Conservation (phyloP, 2,888 invertebrate species). For the Bombylius major region DNA sequence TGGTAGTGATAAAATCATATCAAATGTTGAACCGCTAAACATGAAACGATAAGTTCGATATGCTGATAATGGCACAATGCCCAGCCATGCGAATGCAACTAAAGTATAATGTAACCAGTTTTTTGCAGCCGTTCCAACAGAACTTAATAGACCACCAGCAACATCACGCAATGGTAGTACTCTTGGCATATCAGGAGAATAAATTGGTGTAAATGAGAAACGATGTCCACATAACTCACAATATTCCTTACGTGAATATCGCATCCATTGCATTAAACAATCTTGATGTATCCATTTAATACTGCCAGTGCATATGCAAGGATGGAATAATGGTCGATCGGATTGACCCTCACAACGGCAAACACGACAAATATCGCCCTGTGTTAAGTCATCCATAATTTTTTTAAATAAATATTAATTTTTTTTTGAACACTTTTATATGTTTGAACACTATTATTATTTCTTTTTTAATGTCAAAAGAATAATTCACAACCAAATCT, state of each 20-base stretch:
- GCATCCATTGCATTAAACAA: constrained; percentile 97
- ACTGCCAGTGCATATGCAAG: constrained; percentile 97
- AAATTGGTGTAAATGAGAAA: constrained; percentile 97
- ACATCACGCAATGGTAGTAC: constrained; percentile 88
- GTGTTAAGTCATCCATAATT: constrained; percentile 33
- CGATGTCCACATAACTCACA: constrained; percentile 96
- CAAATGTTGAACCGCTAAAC: constrained; percentile 74
- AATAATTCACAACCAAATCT: no score
- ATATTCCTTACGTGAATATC: constrained; percentile 95
- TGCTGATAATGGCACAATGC: constrained; percentile 89
- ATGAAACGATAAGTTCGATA: constrained; percentile 90
- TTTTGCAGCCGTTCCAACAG: constrained; percentile 81
- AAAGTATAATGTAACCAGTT: constrained; percentile 97
- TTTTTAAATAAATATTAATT: background rate
- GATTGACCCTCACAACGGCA: constrained; percentile 88
- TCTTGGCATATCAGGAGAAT: constrained; percentile 99
- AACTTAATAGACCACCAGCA: constrained; percentile 76
- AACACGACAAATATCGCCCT: constrained; percentile 90
- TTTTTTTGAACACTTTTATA: no score
- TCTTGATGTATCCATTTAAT: constrained; percentile 99
- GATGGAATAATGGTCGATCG: constrained; percentile 92
- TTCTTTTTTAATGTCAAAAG: no score
- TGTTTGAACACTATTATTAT: no score
- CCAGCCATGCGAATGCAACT: constrained; percentile 95
- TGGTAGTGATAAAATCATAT: constrained; percentile 72